Evolutionary conservation across 2,888 invertebrate species (phyloP), one percentile per base, ranked within the genome.

Genomic region (Nomada ferruginata): DNA sequence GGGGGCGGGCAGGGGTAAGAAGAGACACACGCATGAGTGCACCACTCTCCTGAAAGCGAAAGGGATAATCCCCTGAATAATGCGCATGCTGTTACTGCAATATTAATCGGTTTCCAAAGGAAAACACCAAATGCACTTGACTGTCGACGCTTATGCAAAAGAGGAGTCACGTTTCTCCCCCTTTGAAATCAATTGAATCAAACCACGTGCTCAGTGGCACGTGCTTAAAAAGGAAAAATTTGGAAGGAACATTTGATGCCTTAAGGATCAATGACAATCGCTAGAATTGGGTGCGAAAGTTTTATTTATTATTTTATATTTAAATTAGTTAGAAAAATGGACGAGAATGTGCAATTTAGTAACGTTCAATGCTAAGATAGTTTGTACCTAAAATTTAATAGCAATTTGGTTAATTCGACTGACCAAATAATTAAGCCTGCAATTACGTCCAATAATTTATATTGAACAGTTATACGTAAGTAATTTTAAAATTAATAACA

Each of bases 51-150:
- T 82, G 86, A 90, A 89, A 88, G 89, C 86, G 87, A 90, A 89
- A 89, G 89, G 90, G 91, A 91, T 91, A 88, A 91, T 91, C 91
- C 90, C 53, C 79, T 90, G 90, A 91, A 91, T 91, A 91, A 91
- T 91, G 90, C 88, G 86, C 87, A 87, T 87, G 88, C 90, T 91
- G 91, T 90, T 90, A 90, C 90, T 90, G 89, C 89, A 91, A 90
- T 91, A 91, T 91, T 91, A 91, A 91, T 91, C 88, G 89, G 85
- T 86, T 78, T 87, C 86, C 81, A 85, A 87, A 89, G 87, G 86
- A 84, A 85, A 88, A 85, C 82, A 70, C 60, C 61, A 63, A 76
- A 75, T 68, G 65, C 74, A 70, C 78, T 84, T 76, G 71, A 64
- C 75, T 61, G 70, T 20, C 66, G 52, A 65, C 60, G 74, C 63